These are phyloP conservation scores for Isichthys henryi DNA, from an alignment of 2,113 vertebrate species.

Conservation along the genomic window DNA sequence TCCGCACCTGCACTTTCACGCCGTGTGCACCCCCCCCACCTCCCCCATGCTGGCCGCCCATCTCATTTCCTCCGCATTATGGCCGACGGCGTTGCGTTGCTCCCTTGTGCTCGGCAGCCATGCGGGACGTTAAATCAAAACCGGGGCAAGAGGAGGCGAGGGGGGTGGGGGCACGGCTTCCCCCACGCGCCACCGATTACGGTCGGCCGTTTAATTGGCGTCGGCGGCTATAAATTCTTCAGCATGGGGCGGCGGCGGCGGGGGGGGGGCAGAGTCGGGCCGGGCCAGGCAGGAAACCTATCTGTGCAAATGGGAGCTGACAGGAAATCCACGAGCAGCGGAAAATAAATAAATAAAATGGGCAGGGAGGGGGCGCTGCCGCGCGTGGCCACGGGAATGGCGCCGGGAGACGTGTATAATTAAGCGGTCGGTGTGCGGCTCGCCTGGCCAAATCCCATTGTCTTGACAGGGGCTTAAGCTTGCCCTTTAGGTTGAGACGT, in stretches of 20 bases:
- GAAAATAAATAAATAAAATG: constrained; percentile 25
- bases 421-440: constrained; percentile 53
- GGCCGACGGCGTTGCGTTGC: constrained; percentile 47
- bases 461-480: constrained; percentile 66
- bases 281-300: constrained; percentile 32
- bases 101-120: constrained; percentile 44
- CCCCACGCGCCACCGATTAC: constrained; percentile 50
- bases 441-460: constrained; percentile 59
- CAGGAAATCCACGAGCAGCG: constrained; percentile 50
- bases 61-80: constrained; percentile 28
- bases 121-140: constrained; percentile 55
- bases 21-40: constrained; percentile 44
- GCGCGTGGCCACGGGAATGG: constrained; percentile 41
- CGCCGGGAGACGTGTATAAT: constrained; percentile 57
- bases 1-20: constrained; percentile 64
- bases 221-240: constrained; percentile 56
- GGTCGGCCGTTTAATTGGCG: constrained; percentile 55
- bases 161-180: constrained; percentile 45
- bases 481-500: constrained; percentile 59
- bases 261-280: not conserved
- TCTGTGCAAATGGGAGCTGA: constrained; percentile 52
- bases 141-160: constrained; percentile 46
- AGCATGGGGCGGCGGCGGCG: constrained; percentile 30
- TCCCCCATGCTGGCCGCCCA: not conserved
- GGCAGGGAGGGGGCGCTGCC: constrained; percentile 42